phyloP scores from a whole-genome alignment of 2,113 vertebrate species.

The Xyrauchen texanus region DNA sequence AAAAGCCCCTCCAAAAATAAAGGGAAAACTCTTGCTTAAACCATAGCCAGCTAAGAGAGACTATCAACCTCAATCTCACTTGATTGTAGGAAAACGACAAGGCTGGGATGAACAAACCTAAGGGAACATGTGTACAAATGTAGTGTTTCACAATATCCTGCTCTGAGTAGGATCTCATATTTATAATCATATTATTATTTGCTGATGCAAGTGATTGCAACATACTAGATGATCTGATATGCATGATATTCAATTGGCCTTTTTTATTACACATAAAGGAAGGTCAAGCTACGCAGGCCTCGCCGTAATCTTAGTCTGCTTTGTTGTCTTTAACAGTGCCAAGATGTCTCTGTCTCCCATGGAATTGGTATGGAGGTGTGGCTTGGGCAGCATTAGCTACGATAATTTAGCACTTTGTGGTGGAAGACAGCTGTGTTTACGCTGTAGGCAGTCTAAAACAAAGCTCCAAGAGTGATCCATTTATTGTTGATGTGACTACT shows the following conservation, averaged over 20 bases:
- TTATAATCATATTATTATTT: neutral
- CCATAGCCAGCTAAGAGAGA: neutral
- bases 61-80: neutral
- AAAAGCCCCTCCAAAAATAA: too few relatives aligned
- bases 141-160: too few relatives aligned
- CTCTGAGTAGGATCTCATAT: neutral
- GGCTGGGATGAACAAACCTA: neutral
- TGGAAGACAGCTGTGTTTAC: neutral
- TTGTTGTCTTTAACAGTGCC: constrained; percentile 13
- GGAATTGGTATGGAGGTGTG: neutral
- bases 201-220: constrained; percentile 19
- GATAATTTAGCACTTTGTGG: neutral
- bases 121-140: neutral
- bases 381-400: constrained; percentile 1
- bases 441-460: neutral
- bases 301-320: constrained; percentile 14
- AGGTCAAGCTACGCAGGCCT: constrained; percentile 1
- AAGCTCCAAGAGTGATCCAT: neutral
- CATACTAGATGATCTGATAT: neutral
- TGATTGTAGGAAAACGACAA: too few relatives aligned
- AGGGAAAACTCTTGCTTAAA: too few relatives aligned
- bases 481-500: neutral
- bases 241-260: neutral
- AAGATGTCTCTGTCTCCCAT: constrained; percentile 13
- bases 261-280: neutral